Evolutionary conservation across 2,888 invertebrate genomes (phyloP), one percentile per base, ranked within the genome.

Genomic region (Ectobius pallidus): DNA sequence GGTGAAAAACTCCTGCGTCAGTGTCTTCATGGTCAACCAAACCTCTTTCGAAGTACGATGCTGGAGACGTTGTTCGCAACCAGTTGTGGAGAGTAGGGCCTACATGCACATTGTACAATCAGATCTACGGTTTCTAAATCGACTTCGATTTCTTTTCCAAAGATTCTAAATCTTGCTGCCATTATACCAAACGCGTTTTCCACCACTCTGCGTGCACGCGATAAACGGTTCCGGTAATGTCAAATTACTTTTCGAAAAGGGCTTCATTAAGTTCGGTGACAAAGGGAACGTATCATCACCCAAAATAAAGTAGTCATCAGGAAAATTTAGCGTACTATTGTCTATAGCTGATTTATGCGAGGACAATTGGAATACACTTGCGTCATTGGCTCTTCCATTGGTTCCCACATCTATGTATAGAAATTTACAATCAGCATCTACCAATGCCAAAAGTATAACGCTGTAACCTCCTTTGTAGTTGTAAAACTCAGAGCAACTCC

Each of bases 381-480:
- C 25, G 20, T 58, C 58, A 22, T 20, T 58, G 30, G 25, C 25
- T 30, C 58, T 58, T 25, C 25, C 25, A 20, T 58, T 30, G 4
- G 22, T 58, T 58, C 58, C 58, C 6, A 20, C 58, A n/a, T n/a
- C n/a, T n/a, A n/a, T n/a, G n/a, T n/a, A n/a, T n/a, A n/a, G n/a
- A n/a, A n/a, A n/a, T n/a, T 16, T 58, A 58, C 25, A 58, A 7
- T 22, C 58, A 14, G 22, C 58, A 58, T 58, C 58, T 6, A 58
- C 58, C 58, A 58, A 27, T 2, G 58, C 58, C 18, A 58, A 58
- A 16, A 58, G 25, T 58, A 58, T 81, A 58, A 81, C 78, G 75
- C 80, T 81, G 73, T 79, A 79, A 73, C 72, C 74, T 2, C 55
- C 73, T 78, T 81, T 81, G 74, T 82, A 82, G 68, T 81, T 80